Conservation (phyloP, 2,888 invertebrate species). For the Lymantria dispar region DNA sequence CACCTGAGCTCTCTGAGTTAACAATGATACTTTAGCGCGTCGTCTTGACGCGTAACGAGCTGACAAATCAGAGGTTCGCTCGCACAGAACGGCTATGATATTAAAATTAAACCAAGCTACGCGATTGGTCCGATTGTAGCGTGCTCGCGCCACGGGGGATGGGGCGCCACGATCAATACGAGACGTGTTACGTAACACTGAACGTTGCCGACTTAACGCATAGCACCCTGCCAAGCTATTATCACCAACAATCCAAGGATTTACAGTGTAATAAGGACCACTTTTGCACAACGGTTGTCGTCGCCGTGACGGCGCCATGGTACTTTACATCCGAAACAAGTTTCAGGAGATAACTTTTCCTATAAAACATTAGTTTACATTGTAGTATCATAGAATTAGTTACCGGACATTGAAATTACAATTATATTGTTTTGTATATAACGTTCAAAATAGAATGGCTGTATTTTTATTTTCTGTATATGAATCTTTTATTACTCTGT, state of each 20-base stretch:
- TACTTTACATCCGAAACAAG: slow-evolving; percentile 29
- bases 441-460: no score
- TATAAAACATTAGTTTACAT: slow-evolving; percentile 31
- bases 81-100: slow-evolving; percentile 62
- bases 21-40: slow-evolving; percentile 39
- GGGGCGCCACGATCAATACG: slow-evolving; percentile 66
- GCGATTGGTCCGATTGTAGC: slow-evolving; percentile 55
- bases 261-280: slow-evolving; percentile 12
- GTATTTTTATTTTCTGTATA: no score
- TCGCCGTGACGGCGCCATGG: slow-evolving; percentile 27
- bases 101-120: slow-evolving; percentile 69
- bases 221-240: slow-evolving; percentile 28
- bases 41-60: slow-evolving; percentile 47
- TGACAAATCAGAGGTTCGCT: slow-evolving; percentile 64
- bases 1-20: slow-evolving; percentile 2
- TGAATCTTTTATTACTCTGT: no score
- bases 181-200: slow-evolving; percentile 62
- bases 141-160: slow-evolving; percentile 32
- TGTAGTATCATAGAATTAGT: slow-evolving; percentile 32
- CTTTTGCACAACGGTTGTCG: slow-evolving; percentile 16
- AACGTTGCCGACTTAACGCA: slow-evolving; percentile 41
- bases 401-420: slow-evolving; percentile 14
- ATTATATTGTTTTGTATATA: slow-evolving; percentile 2
- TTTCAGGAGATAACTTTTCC: slow-evolving; percentile 33
- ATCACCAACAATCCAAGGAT: slow-evolving; percentile 21